phyloP scores from a whole-genome alignment of 2,113 vertebrate genomes.

The Brienomyrus brachyistius region DNA sequence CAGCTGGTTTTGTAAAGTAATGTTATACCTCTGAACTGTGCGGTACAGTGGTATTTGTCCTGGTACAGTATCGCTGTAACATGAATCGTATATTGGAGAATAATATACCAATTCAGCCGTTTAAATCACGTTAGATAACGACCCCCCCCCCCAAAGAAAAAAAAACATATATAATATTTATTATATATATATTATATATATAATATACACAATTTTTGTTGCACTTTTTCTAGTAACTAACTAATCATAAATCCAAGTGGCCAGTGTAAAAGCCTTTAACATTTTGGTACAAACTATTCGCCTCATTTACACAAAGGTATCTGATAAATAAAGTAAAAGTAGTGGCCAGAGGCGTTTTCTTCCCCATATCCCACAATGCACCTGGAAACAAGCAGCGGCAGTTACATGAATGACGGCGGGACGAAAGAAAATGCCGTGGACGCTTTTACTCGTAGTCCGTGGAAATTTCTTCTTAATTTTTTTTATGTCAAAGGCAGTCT shows the following conservation, averaged over 20 bases:
- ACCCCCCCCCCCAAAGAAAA: no score
- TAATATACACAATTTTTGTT: not conserved
- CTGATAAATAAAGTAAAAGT: not conserved
- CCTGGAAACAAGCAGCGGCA: not conserved
- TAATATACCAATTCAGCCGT: not conserved
- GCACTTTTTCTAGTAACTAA: not conserved
- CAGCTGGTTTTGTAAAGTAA: not conserved
- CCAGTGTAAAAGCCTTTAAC: not conserved
- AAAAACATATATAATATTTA: no score
- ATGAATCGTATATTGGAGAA: not conserved
- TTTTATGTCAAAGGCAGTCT: constrained; percentile 5
- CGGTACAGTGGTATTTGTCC: not conserved
- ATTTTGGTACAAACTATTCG: not conserved
- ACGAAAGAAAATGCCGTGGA: constrained; percentile 1
- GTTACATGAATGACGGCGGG: constrained; percentile 34
- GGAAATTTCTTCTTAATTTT: not conserved
- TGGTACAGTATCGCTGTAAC: not conserved
- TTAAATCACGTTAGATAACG: not conserved
- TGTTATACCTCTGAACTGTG: not conserved
- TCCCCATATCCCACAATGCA: constrained; percentile 27
- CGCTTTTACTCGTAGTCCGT: not conserved
- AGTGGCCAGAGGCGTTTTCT: not conserved
- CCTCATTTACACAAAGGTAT: not conserved
- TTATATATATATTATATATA: not conserved
- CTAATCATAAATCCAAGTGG: not conserved